Evolutionary conservation across 2,113 vertebrate genomes (phyloP).

Genomic region (Pseudolaguvia tuberculata): DNA sequence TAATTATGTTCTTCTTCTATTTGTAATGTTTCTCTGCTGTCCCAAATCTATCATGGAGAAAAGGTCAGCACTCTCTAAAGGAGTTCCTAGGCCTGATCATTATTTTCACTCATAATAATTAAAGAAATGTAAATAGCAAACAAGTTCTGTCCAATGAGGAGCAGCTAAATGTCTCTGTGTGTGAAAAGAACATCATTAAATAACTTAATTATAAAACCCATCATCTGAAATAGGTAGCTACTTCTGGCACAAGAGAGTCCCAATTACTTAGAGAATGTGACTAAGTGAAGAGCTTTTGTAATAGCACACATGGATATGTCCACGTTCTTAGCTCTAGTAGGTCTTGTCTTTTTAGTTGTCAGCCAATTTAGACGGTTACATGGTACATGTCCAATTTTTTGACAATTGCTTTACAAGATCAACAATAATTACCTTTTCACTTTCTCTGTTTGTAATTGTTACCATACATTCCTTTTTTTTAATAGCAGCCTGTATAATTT

Average conservation of each 20-base stretch:
- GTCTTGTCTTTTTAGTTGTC: conserved; percentile 9
- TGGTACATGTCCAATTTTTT: neutral
- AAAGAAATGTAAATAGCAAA: conserved; percentile 42
- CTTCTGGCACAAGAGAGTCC: conserved; percentile 34
- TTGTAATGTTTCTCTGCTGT: conserved; percentile 5
- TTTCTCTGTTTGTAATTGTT: too few species aligned
- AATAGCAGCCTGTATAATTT: too few species aligned
- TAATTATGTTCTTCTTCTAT: neutral
- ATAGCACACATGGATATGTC: conserved; percentile 22
- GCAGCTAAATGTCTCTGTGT: conserved; percentile 30
- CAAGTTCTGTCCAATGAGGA: conserved; percentile 38
- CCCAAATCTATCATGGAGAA: conserved; percentile 3
- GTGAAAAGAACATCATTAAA: conserved; percentile 45
- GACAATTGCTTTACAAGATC: too few species aligned
- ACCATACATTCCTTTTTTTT: too few species aligned
- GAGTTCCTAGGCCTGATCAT: neutral
- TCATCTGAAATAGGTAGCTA: conserved; percentile 44
- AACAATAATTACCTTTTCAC: too few species aligned
- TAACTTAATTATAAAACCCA: conserved; percentile 45
- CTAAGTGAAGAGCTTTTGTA: conserved; percentile 42
- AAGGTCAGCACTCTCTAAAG: conserved; percentile 19
- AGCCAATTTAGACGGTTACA: conserved; percentile 13
- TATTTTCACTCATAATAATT: conserved; percentile 29
- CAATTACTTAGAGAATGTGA: conserved; percentile 51
- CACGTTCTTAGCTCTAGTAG: neutral